phyloP scores from a whole-genome alignment of 2,888 invertebrate species.

The Watsonalla binaria region DNA sequence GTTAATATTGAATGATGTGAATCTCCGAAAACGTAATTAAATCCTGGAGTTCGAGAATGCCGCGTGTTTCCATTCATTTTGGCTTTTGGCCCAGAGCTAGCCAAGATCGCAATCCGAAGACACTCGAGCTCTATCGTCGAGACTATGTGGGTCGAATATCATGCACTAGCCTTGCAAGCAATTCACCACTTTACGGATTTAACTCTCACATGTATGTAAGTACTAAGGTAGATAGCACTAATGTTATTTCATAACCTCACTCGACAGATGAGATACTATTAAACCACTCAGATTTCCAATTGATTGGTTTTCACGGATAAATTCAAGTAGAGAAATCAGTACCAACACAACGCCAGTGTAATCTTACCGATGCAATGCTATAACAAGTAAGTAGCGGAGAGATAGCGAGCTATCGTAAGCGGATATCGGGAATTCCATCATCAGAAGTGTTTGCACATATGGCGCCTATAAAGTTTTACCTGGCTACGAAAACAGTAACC shows the following conservation, averaged over 20 bases:
- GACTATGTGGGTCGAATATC: slow-evolving; percentile 32
- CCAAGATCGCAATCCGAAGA: slow-evolving; percentile 35
- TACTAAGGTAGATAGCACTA: slow-evolving; percentile 29
- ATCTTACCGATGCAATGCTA: slow-evolving; percentile 8
- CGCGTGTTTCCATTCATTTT: slow-evolving; percentile 40
- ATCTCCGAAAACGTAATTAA: slow-evolving; percentile 17
- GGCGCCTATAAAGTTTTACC: slow-evolving; percentile 30
- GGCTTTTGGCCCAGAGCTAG: slow-evolving; percentile 46
- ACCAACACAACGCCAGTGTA: slow-evolving; percentile 17
- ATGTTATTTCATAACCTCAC: slow-evolving; percentile 27
- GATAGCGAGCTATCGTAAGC: slow-evolving; percentile 10
- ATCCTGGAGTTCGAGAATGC: slow-evolving; percentile 21
- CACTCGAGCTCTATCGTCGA: slow-evolving; percentile 37
- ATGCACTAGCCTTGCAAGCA: slow-evolving; percentile 50
- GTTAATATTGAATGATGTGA: not conserved
- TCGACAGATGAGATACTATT: slow-evolving; percentile 32
- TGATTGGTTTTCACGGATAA: slow-evolving; percentile 17
- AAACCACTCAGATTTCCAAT: slow-evolving; percentile 29
- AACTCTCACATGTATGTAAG: slow-evolving; percentile 20
- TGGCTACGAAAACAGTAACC: slow-evolving; percentile 25
- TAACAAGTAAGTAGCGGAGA: slow-evolving; percentile 10
- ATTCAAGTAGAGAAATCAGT: slow-evolving; percentile 15
- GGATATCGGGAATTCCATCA: slow-evolving; percentile 14
- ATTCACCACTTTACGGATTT: slow-evolving; percentile 30
- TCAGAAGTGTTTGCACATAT: slow-evolving; percentile 20